Conservation (phyloP, 2,113 vertebrate species). For the Onychostruthus taczanowskii region DNA sequence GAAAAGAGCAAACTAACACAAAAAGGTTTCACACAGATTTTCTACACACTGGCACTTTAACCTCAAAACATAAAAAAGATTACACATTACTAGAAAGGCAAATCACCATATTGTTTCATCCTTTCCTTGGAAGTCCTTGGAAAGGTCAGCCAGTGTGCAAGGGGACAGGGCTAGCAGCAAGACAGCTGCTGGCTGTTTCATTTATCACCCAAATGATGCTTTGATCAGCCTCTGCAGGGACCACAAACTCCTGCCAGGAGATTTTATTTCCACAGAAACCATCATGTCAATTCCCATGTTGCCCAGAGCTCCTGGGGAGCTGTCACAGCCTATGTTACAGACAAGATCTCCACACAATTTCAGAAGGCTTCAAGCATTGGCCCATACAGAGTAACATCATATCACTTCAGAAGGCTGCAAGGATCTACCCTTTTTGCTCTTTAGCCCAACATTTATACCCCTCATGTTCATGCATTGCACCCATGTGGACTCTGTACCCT, state of each 20-base stretch:
- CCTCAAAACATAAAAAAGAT: neutral
- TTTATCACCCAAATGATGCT: neutral
- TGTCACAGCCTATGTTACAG: neutral
- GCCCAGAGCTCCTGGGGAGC: neutral
- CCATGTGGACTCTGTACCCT: too few species aligned
- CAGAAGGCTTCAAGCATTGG: neutral
- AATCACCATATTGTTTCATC: neutral
- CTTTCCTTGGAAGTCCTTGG: neutral
- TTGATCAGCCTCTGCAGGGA: neutral
- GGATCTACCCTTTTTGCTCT: too few species aligned
- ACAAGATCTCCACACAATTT: neutral
- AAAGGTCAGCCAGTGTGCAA: neutral
- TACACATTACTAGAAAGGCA: neutral
- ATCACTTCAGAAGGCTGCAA: neutral
- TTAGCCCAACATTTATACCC: neutral
- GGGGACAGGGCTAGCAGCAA: neutral
- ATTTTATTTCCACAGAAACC: neutral
- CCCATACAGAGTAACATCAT: too few species aligned
- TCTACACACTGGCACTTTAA: neutral
- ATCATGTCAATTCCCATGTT: fast-evolving
- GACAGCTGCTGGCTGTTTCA: neutral
- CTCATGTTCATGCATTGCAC: too few species aligned
- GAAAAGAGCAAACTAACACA: neutral
- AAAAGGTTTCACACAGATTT: neutral
- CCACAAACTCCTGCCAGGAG: neutral